phyloP scores from a whole-genome alignment of 2,113 vertebrate genomes.

The Sminthopsis crassicaudata region DNA sequence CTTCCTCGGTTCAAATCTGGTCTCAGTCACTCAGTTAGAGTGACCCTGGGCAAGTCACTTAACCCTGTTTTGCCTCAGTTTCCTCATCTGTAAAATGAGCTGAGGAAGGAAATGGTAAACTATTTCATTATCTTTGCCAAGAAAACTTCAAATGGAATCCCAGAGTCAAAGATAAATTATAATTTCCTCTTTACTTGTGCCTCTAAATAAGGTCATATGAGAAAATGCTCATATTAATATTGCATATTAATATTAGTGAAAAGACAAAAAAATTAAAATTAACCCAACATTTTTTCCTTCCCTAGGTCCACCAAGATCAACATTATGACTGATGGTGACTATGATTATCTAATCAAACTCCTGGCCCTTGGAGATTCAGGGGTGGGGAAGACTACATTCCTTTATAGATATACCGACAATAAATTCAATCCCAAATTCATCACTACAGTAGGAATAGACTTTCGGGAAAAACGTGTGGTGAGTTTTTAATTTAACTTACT shows the following conservation, averaged over 20 bases:
- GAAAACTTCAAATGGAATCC: background rate
- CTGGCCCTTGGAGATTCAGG: slow-evolving; percentile 96
- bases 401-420: slow-evolving; percentile 96
- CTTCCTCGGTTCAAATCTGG: background rate
- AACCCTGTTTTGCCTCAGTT: background rate
- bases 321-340: slow-evolving; percentile 99
- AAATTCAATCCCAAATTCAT: slow-evolving; percentile 98
- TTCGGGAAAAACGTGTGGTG: slow-evolving; percentile 98
- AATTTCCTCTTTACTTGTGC: background rate
- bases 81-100: background rate
- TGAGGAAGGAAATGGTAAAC: background rate
- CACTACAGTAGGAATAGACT: slow-evolving; percentile 97
- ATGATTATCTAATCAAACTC: slow-evolving; percentile 98
- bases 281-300: background rate
- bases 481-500: slow-evolving; percentile 75
- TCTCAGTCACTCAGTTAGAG: background rate
- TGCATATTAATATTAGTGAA: background rate
- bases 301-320: slow-evolving; percentile 86
- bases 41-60: background rate
- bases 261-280: background rate
- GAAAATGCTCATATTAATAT: background rate
- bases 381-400: slow-evolving; percentile 96
- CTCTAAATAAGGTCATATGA: background rate
- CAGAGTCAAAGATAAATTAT: background rate
- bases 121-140: no score